A percentile compares a stretch with the other conserved stretches of the same genome.
Conservation (phyloP, 2,888 invertebrate genomes). For the Urechis unicinctus region DNA sequence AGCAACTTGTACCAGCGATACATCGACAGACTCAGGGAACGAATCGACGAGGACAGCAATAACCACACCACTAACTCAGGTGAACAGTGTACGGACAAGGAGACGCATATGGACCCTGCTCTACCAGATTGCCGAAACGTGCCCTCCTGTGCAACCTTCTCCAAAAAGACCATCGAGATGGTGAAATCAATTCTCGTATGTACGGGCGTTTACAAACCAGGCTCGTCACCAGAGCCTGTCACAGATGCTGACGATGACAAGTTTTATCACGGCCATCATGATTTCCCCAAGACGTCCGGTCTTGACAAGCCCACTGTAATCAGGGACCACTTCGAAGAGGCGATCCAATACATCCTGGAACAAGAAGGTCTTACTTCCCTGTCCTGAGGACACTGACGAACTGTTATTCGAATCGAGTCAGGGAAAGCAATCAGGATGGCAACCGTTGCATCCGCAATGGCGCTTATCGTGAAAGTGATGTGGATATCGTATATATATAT, state of each 20-base stretch:
- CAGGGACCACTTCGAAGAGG: constrained; percentile 36
- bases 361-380: too few species aligned
- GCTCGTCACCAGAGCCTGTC: constrained; percentile 16
- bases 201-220: constrained; percentile 45
- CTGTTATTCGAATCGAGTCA: too few species aligned
- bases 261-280: constrained; percentile 42
- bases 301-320: constrained; percentile 36
- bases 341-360: constrained; percentile 38
- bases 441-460: too few species aligned
- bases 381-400: too few species aligned
- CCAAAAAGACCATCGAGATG: constrained; percentile 36
- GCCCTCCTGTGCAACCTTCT: constrained; percentile 31
- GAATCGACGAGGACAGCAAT: constrained; percentile 11
- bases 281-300: constrained; percentile 38
- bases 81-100: too few species aligned
- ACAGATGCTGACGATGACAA: constrained; percentile 18
- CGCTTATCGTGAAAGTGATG: too few species aligned
- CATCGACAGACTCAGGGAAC: constrained; percentile 22
- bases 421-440: too few species aligned
- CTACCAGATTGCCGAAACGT: constrained; percentile 37
- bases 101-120: constrained; percentile 15
- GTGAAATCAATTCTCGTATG: constrained; percentile 43
- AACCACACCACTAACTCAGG: constrained; percentile 6
- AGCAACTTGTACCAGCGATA: constrained; percentile 47
- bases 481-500: too few species aligned